Base-by-base conservation (phyloP, 2,888 invertebrate species). In the Mayetiola destructor region DNA sequence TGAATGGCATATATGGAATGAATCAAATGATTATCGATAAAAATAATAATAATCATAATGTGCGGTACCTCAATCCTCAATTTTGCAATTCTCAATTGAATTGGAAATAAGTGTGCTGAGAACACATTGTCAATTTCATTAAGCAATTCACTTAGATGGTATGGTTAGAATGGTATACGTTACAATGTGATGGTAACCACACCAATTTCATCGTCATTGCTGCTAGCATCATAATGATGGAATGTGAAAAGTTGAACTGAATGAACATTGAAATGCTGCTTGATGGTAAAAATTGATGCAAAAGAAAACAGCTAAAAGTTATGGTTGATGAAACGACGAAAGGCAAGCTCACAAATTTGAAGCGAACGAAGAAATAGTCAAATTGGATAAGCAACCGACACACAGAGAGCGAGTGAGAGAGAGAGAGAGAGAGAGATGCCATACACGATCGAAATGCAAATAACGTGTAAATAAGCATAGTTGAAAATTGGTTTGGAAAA, bases 71-170 rank as follows among this genome's bases (percentile, higher is more conserved):
- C 27, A 48, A 48, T 48, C 23, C 42, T 23, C 27, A 48, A 48
- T 48, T 48, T n/a, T n/a, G n/a, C n/a, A n/a, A n/a, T n/a, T n/a
- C n/a, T n/a, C n/a, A n/a, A n/a, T n/a, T 27, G 48, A 48, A 48
- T 48, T n/a, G n/a, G n/a, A 48, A 48, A 27, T 48, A 27, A 23
- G 29, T 48, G 48, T 48, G 27, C 23, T 48, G 27, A 48, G 23
- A 48, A 48, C 27, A 48, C 48, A 48, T 48, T 48, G 48, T 48
- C 48, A 48, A 48, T 48, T 48, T 48, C 48, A 48, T 48, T 48
- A 27, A 27, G 48, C 23, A 27, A 27, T 27, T 48, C 27, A 18
- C 18, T 27, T 27, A 48, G n/a, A 2, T 23, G 27, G 23, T 48
- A 48, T 48, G 48, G n/a, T n/a, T n/a, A n/a, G n/a, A n/a, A n/a